Base-by-base conservation (phyloP, 1,140 invertebrate species). In the Rhynchophorus ferrugineus region DNA sequence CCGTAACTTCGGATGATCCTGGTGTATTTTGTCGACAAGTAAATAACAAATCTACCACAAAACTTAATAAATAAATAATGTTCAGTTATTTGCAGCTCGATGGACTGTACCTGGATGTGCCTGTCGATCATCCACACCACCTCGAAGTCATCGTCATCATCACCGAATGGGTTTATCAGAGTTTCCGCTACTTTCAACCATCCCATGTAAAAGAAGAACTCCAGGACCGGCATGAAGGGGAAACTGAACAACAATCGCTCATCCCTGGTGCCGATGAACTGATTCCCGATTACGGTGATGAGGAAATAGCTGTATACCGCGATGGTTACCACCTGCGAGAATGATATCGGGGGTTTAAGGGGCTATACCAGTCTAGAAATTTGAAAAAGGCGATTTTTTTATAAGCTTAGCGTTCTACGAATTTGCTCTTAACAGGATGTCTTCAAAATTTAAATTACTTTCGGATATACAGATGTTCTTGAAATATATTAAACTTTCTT, bases 21-120 rank as follows among this genome's bases (percentile, higher is more conserved):
- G 83, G 65, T 91, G 87, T 84, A 91, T 91, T 71, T 91, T 88
- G 68, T 92, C 89, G n/a, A 92, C 89, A 52, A 92, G 89, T 58
- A 91, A 72, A 68, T 90, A 91, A 9, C 85, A 85, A 0, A 91
- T 86, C 84, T 87, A n/a, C n/a, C n/a, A n/a, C n/a, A n/a, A 62
- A 20, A 42, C 3, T 17, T 34, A 1, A 17, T 29, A 29, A 6
- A 29, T 11, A 29, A 6, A 29, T 29, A 29, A 29, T 29, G 7
- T 17, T 7, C 19, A 42, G 14, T 37, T 18, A 6, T 42, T 9
- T 18, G 13, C 21, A 38, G 21, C 17, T 20, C 8, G 22, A 13
- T 17, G 20, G 5, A n/a, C n/a, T 20, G 60, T 70, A 82, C 81
- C 71, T 89, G 83, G 22, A 90, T 72, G 74, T 90, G 86, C 63